Conservation (phyloP, 23 tunicate species). For the Ciona savignyi region DNA sequence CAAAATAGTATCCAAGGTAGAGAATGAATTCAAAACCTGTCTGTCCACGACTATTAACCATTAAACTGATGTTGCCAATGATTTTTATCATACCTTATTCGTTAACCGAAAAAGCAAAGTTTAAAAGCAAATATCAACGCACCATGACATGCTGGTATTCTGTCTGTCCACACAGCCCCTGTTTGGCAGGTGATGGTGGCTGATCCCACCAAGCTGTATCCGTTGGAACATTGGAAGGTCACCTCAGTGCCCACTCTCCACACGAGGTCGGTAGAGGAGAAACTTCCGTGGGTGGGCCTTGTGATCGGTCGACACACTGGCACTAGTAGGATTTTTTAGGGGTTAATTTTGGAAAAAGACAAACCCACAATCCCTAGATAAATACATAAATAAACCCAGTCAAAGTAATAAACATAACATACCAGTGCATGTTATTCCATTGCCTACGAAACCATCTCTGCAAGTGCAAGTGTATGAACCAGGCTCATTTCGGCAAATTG, state of each 20-base stretch:
- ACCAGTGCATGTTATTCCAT: conserved; percentile 10
- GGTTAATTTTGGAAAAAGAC: too few relatives aligned
- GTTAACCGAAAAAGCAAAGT: too few relatives aligned
- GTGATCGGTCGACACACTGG: neutral
- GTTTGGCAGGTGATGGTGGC: conserved; percentile 4
- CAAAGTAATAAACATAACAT: neutral
- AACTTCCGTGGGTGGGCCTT: neutral
- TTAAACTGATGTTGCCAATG: too few relatives aligned
- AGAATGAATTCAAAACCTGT: too few relatives aligned
- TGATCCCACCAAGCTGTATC: conserved; percentile 4
- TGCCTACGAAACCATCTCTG: conserved; percentile 17
- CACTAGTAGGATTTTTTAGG: too few relatives aligned
- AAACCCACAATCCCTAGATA: neutral
- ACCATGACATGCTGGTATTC: conserved; percentile 6
- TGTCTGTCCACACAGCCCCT: conserved; percentile 1
- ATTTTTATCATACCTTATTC: too few relatives aligned
- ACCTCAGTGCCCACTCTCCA: conserved; percentile 7
- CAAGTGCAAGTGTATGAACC: conserved; percentile 13
- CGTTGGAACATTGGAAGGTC: conserved; percentile 9
- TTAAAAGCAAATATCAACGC: neutral
- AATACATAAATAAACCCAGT: neutral
- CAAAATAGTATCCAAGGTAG: too few relatives aligned
- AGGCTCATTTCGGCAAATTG: neutral
- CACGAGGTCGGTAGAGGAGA: neutral
- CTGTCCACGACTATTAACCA: too few relatives aligned